Evolutionary conservation across 2,888 invertebrate genomes (phyloP).

Genomic region (Caenorhabditis sp.): DNA sequence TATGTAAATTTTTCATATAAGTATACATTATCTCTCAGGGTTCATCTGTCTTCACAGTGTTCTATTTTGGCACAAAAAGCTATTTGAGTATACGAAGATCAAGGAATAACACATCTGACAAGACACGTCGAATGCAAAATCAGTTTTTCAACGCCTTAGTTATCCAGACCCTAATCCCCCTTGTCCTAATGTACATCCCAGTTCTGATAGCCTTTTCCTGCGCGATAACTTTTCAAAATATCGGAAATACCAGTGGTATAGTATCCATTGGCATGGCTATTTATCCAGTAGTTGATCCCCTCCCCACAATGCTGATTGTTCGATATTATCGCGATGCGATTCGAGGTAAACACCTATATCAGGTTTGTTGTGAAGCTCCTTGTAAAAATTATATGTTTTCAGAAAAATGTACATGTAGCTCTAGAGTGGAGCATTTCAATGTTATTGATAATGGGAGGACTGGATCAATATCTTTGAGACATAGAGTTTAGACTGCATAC

Average conservation of each 20-base stretch:
- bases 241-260: not conserved
- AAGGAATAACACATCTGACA: not conserved
- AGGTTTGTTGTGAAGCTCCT: no score
- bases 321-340: conserved; percentile 18
- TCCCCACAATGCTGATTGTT: conserved; percentile 19
- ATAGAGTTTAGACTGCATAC: no score
- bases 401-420: no score
- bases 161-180: conserved; percentile 17
- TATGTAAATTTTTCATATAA: no score
- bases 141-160: conserved; percentile 21
- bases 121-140: conserved; percentile 11
- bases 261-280: conserved; percentile 8
- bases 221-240: conserved; percentile 6
- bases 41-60: conserved; percentile 20
- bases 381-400: no score
- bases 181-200: conserved; percentile 19
- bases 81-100: conserved; percentile 9
- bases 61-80: conserved; percentile 11
- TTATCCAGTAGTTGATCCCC: conserved; percentile 17
- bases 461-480: no score
- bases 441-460: no score
- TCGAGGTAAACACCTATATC: no score
- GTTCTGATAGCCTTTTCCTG: conserved; percentile 14
- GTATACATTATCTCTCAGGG: not conserved
- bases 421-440: no score